These are phyloP conservation scores for Lasioglossum leucozonium DNA, from an alignment of 2,888 invertebrate genomes.

Conservation along the genomic window DNA sequence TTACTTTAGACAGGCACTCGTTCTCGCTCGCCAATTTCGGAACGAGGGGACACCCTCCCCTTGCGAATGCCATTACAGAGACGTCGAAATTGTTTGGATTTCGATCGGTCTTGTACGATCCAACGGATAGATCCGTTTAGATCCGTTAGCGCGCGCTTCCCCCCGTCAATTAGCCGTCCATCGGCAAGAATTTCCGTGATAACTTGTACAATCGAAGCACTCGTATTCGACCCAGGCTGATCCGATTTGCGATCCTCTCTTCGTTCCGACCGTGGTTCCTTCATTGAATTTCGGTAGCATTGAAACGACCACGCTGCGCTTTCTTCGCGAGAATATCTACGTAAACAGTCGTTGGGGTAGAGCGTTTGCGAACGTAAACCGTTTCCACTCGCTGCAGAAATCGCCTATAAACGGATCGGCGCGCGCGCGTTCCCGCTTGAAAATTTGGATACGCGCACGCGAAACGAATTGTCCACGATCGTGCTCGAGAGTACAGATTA, in stretches of 20 bases:
- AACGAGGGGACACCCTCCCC: conserved; percentile 14
- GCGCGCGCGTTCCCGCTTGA: background rate
- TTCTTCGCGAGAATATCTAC: conserved; percentile 51
- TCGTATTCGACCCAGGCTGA: conserved; percentile 20
- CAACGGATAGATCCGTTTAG: conserved; percentile 13
- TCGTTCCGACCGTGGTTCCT: conserved; percentile 31
- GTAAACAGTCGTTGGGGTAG: conserved; percentile 47
- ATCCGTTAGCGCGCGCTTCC: background rate
- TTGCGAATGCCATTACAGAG: conserved; percentile 54
- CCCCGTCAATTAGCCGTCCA: conserved; percentile 27
- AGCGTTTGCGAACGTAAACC: conserved; percentile 53
- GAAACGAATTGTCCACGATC: background rate
- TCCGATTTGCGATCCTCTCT: conserved; percentile 20
- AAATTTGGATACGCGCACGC: background rate
- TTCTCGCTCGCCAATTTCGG: conserved; percentile 31
- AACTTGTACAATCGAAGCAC: conserved; percentile 24
- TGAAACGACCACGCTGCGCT: conserved; percentile 32
- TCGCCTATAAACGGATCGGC: background rate
- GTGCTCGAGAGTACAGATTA: conserved; percentile 7
- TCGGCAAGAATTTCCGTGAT: conserved; percentile 38
- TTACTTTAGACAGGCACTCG: conserved; percentile 59
- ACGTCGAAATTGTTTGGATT: conserved; percentile 58
- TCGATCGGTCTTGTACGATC: conserved; percentile 32
- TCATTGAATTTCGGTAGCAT: conserved; percentile 46
- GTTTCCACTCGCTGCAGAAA: background rate